Base-by-base conservation (phyloP, 2,113 vertebrate genomes). In the Panthera tigris region DNA sequence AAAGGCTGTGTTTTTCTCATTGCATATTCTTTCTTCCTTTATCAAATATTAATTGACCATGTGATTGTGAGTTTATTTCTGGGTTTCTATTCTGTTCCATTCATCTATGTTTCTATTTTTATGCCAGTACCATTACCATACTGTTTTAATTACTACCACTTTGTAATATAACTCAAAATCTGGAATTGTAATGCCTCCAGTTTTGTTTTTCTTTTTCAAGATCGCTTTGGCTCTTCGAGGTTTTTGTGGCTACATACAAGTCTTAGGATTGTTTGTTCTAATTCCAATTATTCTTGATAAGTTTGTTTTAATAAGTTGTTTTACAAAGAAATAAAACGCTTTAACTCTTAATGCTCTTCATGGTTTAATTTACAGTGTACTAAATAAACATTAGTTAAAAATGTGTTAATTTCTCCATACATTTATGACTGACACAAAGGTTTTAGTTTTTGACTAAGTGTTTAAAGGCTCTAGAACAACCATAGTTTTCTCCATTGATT, bases 251-350 rank as follows among this genome's bases (percentile, higher is more conserved):
- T 27, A 12, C 36, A 25, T 25, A 73, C 11, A 73, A 25, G 71
- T 73, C 41, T 41, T 74, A 39, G 23, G 23, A 41, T 74, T 74
- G 39, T 39, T 74, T 74, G 5, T 27, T 74, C 71, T 41, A 74
- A 39, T 61, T 92, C 63, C 45, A 89, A 68, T 3, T 61, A 80
- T 33, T 63, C n/a, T 91, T 88, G 27, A 13, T 79, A 78, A 66
- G 21, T 95, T 86, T 92, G 82, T 65, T 85, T 93, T 76, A 84
- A 12, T 71, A 65, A 7, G 4, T 55, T 92, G 73, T 93, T 94
- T 65, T 65, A 80, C 29, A 95, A 79, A 69, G 36, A 96, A 87
- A 41, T 50, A 48, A 61, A 87, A 27, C 69, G 2, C 16, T 50
- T 73, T 63, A 66, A 94, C 84, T 79, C 41, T 92, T 45, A 92